Base-by-base conservation (phyloP, 2,888 invertebrate genomes). In the Amphipoea oculea region DNA sequence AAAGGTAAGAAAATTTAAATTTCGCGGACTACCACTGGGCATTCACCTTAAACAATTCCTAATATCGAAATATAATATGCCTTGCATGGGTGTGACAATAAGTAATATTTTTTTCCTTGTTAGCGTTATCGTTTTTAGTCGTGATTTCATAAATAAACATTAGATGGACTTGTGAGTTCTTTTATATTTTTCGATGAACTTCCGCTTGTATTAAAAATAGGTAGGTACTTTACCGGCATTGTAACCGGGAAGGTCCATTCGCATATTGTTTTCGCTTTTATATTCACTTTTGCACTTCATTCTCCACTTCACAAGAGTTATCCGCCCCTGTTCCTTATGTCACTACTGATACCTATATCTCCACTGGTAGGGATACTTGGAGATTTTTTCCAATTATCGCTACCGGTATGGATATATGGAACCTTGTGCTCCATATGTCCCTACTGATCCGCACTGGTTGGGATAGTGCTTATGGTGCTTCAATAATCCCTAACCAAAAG, bases 71-170 rank as follows among this genome's bases (percentile, higher is more conserved):
- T 62, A 74, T 73, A 54, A 76, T 71, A 69, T 29, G 23, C 17
- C 60, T 73, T 48, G 45, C 80, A 70, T 84, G 67, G 85, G 51
- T 72, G 68, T 76, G 71, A 77, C 82, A 83, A 74, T 85, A 12
- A 11, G 48, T 48, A 73, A 84, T 82, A 65, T 73, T 23, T 74
- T 85, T 83, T 82, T 86, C 84, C 84, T 81, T 85, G 60, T 73
- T 81, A 72, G 67, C 20, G 4, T n/a, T 57, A 69, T 72, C 51
- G 73, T 62, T 73, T 81, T 81, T 48, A 36, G 65, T 70, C 51
- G 48, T 78, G 70, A 78, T 66, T 73, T 85, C 65, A 78, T 85
- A 73, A 86, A 84, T 85, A 82, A 76, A 77, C 65, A 85, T 82
- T 69, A 82, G 74, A 76, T 60, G 65, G 17, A 63, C 36, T 73